These are phyloP conservation scores for Coracias cyanogaster DNA, from an alignment of 2,797 vertebrate genomes.

Conservation along the genomic window DNA sequence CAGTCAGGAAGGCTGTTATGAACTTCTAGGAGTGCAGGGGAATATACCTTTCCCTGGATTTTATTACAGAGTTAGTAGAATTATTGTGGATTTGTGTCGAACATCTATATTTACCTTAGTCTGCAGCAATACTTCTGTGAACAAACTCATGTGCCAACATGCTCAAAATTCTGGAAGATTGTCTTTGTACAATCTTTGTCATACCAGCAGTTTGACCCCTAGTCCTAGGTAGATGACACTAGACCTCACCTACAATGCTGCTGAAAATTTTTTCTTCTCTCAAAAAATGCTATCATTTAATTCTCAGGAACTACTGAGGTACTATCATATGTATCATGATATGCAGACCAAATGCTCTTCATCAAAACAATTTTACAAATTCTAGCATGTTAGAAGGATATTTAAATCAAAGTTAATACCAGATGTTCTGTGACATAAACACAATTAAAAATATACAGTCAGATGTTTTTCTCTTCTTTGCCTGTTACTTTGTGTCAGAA, in stretches of 20 bases:
- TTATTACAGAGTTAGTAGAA: background rate
- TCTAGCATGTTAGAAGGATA: slow-evolving; percentile 21
- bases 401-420: slow-evolving; percentile 35
- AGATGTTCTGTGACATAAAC: slow-evolving; percentile 45
- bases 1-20: background rate
- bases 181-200: background rate
- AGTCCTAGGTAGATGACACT: background rate
- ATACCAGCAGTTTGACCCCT: background rate
- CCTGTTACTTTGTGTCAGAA: background rate
- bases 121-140: background rate
- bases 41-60: background rate
- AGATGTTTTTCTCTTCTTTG: slow-evolving; percentile 10
- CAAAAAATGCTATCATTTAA: background rate
- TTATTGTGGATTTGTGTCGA: background rate
- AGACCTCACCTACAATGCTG: background rate
- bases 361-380: slow-evolving; percentile 36
- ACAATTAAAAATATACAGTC: background rate
- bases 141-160: background rate
- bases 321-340: background rate
- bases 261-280: background rate
- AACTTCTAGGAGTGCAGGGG: background rate
- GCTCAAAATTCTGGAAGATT: background rate
- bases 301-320: background rate
- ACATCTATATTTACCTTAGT: background rate
- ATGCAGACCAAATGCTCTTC: background rate